Base-by-base conservation (phyloP, 2,888 invertebrate genomes). In the Endotricha flammealis region DNA sequence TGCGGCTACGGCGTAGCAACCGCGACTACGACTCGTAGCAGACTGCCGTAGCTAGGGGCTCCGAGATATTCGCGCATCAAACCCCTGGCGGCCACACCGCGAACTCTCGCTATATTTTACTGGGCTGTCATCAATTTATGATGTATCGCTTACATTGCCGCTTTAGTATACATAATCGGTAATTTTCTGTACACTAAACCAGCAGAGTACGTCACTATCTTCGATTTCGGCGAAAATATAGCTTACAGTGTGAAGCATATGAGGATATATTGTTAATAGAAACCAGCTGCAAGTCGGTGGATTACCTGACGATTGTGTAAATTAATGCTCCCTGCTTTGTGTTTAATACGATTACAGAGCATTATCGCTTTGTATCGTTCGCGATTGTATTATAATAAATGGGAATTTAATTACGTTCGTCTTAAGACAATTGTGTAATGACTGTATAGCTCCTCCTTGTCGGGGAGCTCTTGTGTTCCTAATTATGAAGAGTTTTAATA, bases 11-110 rank as follows among this genome's bases (percentile, higher is more conserved):
- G 48, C 74, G 78, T 77, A 73, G 78, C 74, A 51, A 52, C 53
- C 61, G 53, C 57, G 48, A 59, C 80, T 74, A 76, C 79, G 76
- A 46, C 57, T 53, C 75, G 79, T 78, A 78, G 77, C 66, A 51
- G 62, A 85, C 82, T 85, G 81, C 73, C 71, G 71, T 68, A 74
- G 64, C 68, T 52, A 20, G 59, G 56, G n/a, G 48, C 61, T 66
- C 50, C 58, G 57, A 48, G 60, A 63, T 62, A 67, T 66, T 61
- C 69, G 76, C 71, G 67, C 65, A 68, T 64, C 34, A 29, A 45
- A 37, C 66, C 60, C 64, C 66, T 48, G 57, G 53, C 62, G 51
- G 45, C 53, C 63, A 61, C 64, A 68, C 57, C 55, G 53, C 46
- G 52, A 53, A 53, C 50, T 53, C 51, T 48, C 54, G 52, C 62